Conservation (phyloP, 2,113 vertebrate species). For the Hippocampus mohnikei region DNA sequence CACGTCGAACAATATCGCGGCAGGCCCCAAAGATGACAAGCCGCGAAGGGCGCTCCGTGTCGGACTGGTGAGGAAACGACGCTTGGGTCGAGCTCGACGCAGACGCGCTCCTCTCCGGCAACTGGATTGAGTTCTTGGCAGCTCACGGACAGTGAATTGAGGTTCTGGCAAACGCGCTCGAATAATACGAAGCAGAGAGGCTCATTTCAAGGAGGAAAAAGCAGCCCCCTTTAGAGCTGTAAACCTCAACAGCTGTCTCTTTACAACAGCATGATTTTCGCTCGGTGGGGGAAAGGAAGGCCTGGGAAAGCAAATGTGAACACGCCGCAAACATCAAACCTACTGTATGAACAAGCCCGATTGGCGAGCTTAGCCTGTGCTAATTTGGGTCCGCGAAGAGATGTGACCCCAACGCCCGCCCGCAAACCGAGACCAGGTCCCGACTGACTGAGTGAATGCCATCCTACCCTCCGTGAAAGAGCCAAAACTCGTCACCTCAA, state of each 20-base stretch:
- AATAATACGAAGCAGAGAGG: neutral
- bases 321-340: neutral
- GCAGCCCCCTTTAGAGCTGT: neutral
- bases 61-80: slow-evolving; percentile 19
- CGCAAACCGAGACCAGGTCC: too few species aligned
- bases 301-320: neutral
- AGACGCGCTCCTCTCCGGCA: slow-evolving; percentile 41
- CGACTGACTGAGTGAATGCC: too few species aligned
- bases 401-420: too few species aligned
- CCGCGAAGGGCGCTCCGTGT: slow-evolving; percentile 21
- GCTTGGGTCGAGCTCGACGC: slow-evolving; percentile 10
- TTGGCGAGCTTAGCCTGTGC: too few species aligned
- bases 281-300: neutral
- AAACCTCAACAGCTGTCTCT: neutral
- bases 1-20: slow-evolving; percentile 25
- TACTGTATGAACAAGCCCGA: neutral
- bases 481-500: too few species aligned
- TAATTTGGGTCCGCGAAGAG: too few species aligned
- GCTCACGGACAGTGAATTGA: slow-evolving; percentile 12
- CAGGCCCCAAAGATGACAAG: slow-evolving; percentile 21
- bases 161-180: neutral
- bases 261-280: neutral
- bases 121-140: slow-evolving; percentile 15
- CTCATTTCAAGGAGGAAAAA: neutral
- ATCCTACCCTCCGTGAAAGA: too few species aligned